Evolutionary conservation across 1,140 invertebrate genomes (phyloP).

Genomic region (Neotoxoptera formosana): DNA sequence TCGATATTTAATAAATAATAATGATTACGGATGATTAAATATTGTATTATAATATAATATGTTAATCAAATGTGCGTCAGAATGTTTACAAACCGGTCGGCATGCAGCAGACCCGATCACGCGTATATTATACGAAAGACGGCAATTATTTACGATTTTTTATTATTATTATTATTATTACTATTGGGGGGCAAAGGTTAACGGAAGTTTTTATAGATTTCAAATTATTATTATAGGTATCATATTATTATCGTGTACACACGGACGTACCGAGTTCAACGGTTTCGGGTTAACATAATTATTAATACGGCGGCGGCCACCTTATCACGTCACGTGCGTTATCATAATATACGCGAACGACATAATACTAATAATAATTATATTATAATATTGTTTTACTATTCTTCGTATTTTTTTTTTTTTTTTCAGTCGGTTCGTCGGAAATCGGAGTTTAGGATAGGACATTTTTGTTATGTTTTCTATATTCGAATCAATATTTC

Average conservation of each 20-base stretch:
- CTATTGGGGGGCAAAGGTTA: constrained; percentile 38
- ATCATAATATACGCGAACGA: neutral
- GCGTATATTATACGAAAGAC: neutral
- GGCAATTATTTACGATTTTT: neutral
- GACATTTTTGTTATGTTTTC: no score
- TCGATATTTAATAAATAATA: no score
- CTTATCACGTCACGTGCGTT: neutral
- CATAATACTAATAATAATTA: neutral
- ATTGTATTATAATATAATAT: neutral
- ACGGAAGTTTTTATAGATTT: neutral
- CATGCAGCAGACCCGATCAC: neutral
- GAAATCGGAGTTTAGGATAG: neutral
- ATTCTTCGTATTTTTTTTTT: neutral
- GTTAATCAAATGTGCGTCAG: neutral
- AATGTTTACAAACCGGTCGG: neutral
- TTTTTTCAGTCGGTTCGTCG: neutral
- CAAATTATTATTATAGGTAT: no score
- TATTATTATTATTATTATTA: neutral
- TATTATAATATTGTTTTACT: neutral
- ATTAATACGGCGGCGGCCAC: neutral
- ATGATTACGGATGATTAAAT: neutral
- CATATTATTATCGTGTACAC: no score
- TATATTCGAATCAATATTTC: neutral
- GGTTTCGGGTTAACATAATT: constrained; percentile 12
- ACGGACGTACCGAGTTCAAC: neutral